Evolutionary conservation across 2,888 invertebrate genomes (phyloP).

Genomic region (Eupithecia subfuscata): DNA sequence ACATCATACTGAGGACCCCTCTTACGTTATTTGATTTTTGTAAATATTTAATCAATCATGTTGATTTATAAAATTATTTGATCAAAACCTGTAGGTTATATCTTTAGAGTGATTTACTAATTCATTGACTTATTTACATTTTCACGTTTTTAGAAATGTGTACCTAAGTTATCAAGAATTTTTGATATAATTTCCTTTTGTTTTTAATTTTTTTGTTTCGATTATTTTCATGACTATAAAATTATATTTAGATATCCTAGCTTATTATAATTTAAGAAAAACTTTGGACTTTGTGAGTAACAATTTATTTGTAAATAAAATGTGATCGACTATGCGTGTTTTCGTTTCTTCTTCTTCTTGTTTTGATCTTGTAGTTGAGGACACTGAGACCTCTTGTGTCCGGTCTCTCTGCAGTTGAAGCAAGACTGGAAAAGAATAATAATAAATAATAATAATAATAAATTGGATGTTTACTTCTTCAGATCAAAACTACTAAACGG

Average conservation of each 20-base stretch:
- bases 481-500: background rate
- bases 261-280: slow-evolving; percentile 43
- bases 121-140: background rate
- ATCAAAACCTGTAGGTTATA: background rate
- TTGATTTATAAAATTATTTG: slow-evolving; percentile 44
- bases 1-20: background rate
- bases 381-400: slow-evolving; percentile 83
- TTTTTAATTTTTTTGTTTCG: background rate
- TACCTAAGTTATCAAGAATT: background rate
- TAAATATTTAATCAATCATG: slow-evolving; percentile 48
- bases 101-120: background rate
- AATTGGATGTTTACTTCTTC: background rate
- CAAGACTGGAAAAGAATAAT: slow-evolving; percentile 78
- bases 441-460: too few relatives aligned
- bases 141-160: background rate
- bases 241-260: background rate
- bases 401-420: slow-evolving; percentile 82
- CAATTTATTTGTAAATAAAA: slow-evolving; percentile 59
- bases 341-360: slow-evolving; percentile 60
- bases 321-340: slow-evolving; percentile 54
- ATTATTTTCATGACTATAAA: background rate
- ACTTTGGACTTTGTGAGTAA: slow-evolving; percentile 35
- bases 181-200: background rate
- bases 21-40: slow-evolving; percentile 14
- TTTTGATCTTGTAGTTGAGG: slow-evolving; percentile 64